phyloP scores from a whole-genome alignment of 1,140 invertebrate genomes.

The Phymastichus coffea region DNA sequence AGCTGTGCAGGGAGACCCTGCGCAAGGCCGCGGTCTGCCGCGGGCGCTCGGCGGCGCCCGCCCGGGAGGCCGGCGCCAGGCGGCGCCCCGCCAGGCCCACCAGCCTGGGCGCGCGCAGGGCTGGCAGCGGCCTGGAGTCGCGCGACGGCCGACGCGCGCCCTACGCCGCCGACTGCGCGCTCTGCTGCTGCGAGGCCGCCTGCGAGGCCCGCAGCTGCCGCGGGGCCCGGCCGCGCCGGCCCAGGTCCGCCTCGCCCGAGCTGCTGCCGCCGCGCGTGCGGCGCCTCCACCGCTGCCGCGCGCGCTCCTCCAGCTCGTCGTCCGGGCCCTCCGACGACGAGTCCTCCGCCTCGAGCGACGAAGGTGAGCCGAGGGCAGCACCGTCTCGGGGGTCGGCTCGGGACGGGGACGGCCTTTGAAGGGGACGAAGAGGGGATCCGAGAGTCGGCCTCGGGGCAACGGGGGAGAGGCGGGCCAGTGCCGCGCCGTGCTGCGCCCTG shows the following conservation, averaged over 20 bases:
- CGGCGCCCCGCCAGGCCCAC: conserved; percentile 48
- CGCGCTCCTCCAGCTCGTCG: conserved; percentile 46
- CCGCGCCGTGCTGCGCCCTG: too few species aligned
- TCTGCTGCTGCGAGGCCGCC: conserved; percentile 35
- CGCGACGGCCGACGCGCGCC: conserved; percentile 29
- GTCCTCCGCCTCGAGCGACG: conserved; percentile 54
- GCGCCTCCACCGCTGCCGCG: not conserved
- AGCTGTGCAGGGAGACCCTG: conserved; percentile 64
- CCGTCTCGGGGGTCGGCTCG: too few species aligned
- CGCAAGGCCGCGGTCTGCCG: conserved; percentile 58
- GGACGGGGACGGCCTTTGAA: too few species aligned
- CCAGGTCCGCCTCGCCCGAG: conserved; percentile 22
- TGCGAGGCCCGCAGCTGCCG: conserved; percentile 9
- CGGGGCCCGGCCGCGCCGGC: conserved; percentile 27
- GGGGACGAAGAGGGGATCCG: too few species aligned
- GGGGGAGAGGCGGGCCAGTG: too few species aligned
- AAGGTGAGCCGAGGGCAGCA: too few species aligned
- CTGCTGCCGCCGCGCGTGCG: conserved; percentile 18
- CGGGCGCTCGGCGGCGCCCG: conserved; percentile 47
- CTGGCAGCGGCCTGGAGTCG: conserved; percentile 34
- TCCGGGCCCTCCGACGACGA: conserved; percentile 48
- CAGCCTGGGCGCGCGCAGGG: conserved; percentile 39
- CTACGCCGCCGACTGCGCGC: conserved; percentile 24
- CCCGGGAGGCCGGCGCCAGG: conserved; percentile 53
- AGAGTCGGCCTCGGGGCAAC: too few species aligned